Evolutionary conservation across 2,888 invertebrate species (phyloP).

Genomic region (Apeira syringaria): DNA sequence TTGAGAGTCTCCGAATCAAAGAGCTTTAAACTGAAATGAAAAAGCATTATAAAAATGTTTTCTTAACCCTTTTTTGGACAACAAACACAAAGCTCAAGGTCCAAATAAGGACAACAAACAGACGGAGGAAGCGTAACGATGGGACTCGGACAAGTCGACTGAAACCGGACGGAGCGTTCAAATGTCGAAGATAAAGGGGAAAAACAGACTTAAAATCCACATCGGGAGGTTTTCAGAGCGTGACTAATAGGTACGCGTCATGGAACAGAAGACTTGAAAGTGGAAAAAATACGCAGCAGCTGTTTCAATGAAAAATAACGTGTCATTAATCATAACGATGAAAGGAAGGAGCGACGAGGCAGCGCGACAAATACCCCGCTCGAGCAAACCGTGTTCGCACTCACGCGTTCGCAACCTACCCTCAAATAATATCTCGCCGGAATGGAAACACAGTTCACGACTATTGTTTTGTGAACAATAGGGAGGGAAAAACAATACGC

Average conservation of each 20-base stretch:
- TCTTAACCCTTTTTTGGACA: no score
- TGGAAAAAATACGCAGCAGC: slow-evolving; percentile 75
- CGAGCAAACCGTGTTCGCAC: slow-evolving; percentile 53
- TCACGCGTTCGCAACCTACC: slow-evolving; percentile 42
- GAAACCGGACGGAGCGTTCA: slow-evolving; percentile 40
- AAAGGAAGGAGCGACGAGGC: slow-evolving; percentile 71
- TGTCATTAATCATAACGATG: slow-evolving; percentile 77
- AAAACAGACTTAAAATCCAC: slow-evolving; percentile 60
- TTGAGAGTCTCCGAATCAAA: no score
- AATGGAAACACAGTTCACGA: slow-evolving; percentile 48
- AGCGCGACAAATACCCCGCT: slow-evolving; percentile 74
- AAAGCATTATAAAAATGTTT: no score
- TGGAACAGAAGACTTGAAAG: slow-evolving; percentile 70
- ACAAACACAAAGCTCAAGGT: slow-evolving; percentile 17
- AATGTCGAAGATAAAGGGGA: slow-evolving; percentile 47
- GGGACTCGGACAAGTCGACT: slow-evolving; percentile 38
- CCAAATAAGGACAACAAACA: slow-evolving; percentile 34
- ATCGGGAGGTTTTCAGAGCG: slow-evolving; percentile 64
- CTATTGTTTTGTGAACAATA: slow-evolving; percentile 52
- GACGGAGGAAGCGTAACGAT: slow-evolving; percentile 36
- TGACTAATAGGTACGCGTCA: slow-evolving; percentile 75
- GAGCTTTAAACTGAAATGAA: no score
- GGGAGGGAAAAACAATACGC: slow-evolving; percentile 46
- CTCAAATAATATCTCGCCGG: slow-evolving; percentile 47
- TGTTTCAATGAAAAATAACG: slow-evolving; percentile 79